Evolutionary conservation across 2,888 invertebrate species (phyloP), one percentile per base, ranked within the genome.

Genomic region (Hyposoter didymator): DNA sequence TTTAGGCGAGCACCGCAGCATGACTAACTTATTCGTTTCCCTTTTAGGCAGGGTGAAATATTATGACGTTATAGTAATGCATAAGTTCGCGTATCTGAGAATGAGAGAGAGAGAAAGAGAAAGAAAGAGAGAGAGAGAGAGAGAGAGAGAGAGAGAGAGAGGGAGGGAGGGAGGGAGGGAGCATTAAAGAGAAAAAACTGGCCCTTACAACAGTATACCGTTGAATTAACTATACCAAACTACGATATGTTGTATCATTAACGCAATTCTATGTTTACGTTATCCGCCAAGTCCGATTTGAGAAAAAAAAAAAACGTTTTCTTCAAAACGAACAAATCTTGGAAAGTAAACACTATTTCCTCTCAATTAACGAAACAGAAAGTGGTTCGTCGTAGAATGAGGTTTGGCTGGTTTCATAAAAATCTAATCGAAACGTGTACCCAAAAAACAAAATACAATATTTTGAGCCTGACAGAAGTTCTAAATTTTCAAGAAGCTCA

Each of bases 31-130:
- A 89, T 88, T 89, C 84, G 87, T 85, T 89, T 91, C 91, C 92
- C 90, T 92, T 92, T 92, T 87, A 91, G 87, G 91, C 90, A 91
- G 90, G 90, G 89, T 91, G 89, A 91, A 84, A 90, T 87, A 90
- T 88, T 78, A 62, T 82, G 82, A 85, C 76, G 84, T 79, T 85
- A 75, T 78, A 74, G 49, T 82, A 81, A 86, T 76, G 82, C 83
- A 83, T 82, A 82, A 84, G 84, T 82, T 84, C 14, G 70, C 74
- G 87, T 82, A n/a, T 83, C 49, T 35, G 79, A 55, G 62, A 43
- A 59, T 28, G 28, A 59, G 14, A 28, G 59, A 59, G 49, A 45
- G 45, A 70, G 47, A 70, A 28, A 70, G 66, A 66, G 66, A 66
- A 4, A 72, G 2, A 73, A 8, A 55, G 55, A 55, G 55, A 55